These are phyloP conservation scores for Girardia tigrina DNA, from an alignment of 2,888 invertebrate species.

Conservation along the genomic window DNA sequence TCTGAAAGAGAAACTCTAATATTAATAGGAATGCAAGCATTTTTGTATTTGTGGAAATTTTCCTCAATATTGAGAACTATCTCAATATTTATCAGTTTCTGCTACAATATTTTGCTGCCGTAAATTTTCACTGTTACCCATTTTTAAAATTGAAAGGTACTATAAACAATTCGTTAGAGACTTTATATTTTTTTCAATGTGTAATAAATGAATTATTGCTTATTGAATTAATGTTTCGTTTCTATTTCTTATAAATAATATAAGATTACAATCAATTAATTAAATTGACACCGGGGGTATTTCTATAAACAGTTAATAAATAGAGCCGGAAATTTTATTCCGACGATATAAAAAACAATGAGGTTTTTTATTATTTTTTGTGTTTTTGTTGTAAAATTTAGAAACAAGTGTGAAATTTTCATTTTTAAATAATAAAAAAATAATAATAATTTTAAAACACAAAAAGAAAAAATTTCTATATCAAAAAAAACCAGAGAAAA, in stretches of 20 bases:
- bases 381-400: no score
- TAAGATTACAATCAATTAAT: background rate
- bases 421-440: no score
- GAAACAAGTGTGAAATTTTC: no score
- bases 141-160: constrained; percentile 14
- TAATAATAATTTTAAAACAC: no score
- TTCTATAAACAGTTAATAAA: no score
- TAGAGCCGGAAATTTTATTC: no score
- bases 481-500: no score
- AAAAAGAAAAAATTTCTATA: no score
- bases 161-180: constrained; percentile 17
- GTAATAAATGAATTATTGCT: constrained; percentile 5
- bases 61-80: constrained; percentile 20
- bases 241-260: background rate
- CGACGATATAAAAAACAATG: no score
- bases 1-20: constrained; percentile 16
- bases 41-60: constrained; percentile 14
- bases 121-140: constrained; percentile 17
- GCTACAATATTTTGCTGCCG: constrained; percentile 23
- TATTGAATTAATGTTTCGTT: constrained; percentile 17
- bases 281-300: no score
- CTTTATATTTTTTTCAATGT: constrained; percentile 9
- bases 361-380: no score
- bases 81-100: constrained; percentile 20
- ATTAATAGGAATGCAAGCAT: constrained; percentile 15